These are phyloP conservation scores for Istiophorus platypterus DNA, from an alignment of 2,113 vertebrate genomes.

Conservation along the genomic window DNA sequence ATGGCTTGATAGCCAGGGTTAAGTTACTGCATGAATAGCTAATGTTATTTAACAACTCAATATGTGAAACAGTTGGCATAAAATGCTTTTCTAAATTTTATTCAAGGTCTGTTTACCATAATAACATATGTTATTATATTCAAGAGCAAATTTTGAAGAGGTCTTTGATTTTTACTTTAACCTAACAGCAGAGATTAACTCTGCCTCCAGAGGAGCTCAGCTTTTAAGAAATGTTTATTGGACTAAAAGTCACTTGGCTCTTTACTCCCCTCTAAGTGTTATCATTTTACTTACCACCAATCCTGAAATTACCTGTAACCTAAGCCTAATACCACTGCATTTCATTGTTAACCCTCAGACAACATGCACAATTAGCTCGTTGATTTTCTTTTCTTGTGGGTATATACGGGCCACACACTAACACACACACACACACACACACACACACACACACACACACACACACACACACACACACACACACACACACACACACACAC, in stretches of 20 bases:
- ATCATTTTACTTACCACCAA: not conserved
- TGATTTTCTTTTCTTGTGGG: conserved; percentile 25
- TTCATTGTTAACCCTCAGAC: conserved; percentile 15
- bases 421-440: not conserved
- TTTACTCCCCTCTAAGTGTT: not conserved
- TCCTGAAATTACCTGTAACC: conserved; percentile 22
- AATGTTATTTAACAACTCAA: no score
- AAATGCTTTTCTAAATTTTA: no score
- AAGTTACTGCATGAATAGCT: not conserved
- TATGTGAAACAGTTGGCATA: no score
- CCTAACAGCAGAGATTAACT: not conserved
- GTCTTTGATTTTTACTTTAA: not conserved
- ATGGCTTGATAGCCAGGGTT: not conserved
- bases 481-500: not conserved
- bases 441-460: not conserved
- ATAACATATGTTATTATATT: no score
- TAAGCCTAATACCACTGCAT: not conserved
- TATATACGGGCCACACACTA: conserved; percentile 30
- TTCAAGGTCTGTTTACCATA: no score
- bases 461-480: not conserved
- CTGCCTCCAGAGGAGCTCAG: not conserved
- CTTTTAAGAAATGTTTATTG: conserved; percentile 5
- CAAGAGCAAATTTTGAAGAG: not conserved
- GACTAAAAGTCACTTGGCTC: conserved; percentile 5
- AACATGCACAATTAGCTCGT: conserved; percentile 12